A percentile compares a stretch with the other conserved stretches of the same genome.
Conservation (phyloP, 2,888 invertebrate genomes). For the Pristionchus arcanus region DNA sequence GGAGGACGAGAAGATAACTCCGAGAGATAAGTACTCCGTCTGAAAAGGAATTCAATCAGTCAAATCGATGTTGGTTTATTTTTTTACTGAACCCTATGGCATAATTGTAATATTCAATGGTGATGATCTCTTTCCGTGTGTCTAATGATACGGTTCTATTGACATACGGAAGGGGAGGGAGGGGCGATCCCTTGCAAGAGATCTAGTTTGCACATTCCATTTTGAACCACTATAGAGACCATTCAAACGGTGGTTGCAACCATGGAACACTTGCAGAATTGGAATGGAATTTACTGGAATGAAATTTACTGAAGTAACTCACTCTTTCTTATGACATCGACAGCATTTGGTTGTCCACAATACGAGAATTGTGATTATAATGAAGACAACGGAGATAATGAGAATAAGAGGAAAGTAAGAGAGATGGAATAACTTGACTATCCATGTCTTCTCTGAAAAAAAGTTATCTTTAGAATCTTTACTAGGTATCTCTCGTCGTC, state of each 20-base stretch:
- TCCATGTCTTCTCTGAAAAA: conserved; percentile 60
- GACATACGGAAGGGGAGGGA: neutral
- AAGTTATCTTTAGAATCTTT: neutral
- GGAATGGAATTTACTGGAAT: too few relatives aligned
- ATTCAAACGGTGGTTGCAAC: neutral
- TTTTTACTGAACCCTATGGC: neutral
- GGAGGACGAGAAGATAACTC: conserved; percentile 45
- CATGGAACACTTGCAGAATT: neutral
- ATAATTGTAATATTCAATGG: neutral
- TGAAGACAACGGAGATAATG: conserved; percentile 64
- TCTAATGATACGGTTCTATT: neutral
- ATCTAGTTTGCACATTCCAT: conserved; percentile 12
- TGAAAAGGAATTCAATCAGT: neutral
- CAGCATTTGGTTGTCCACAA: conserved; percentile 61
- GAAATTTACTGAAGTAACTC: neutral
- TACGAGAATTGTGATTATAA: conserved; percentile 65
- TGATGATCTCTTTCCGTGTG: neutral
- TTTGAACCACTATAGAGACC: neutral
- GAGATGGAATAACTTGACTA: conserved; percentile 63
- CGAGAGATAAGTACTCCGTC: conserved; percentile 22
- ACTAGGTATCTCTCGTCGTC: neutral
- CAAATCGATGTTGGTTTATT: neutral
- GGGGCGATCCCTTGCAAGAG: neutral
- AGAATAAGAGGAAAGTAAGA: conserved; percentile 69
- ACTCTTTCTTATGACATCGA: conserved; percentile 36